Percentiles rank a stretch among this genome's conserved stretches.
Evolutionary conservation across 2,113 vertebrate species (phyloP).

Genomic region (Etheostoma cragini): DNA sequence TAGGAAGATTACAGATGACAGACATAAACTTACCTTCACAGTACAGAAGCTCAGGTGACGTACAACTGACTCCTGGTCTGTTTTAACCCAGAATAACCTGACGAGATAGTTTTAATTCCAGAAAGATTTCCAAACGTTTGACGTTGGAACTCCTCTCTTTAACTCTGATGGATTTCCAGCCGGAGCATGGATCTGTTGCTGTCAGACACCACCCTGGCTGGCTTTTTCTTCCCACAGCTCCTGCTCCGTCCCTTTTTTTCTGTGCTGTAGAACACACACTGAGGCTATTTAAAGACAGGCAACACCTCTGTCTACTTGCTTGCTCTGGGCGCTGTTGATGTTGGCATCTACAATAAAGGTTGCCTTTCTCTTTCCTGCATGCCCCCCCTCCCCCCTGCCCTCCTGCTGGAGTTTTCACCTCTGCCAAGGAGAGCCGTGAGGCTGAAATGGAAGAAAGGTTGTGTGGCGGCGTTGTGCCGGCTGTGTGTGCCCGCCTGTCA

Average conservation of each 20-base stretch:
- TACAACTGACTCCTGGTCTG: conserved; percentile 21
- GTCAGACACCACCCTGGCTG: conserved; percentile 35
- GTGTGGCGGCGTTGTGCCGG: conserved; percentile 22
- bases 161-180: conserved; percentile 19
- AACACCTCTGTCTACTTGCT: conserved; percentile 62
- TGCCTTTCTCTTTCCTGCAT: conserved; percentile 64
- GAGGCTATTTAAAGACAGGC: conserved; percentile 62
- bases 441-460: conserved; percentile 48
- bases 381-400: conserved; percentile 24
- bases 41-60: conserved; percentile 17
- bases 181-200: conserved; percentile 14
- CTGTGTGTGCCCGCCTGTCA: conserved; percentile 56
- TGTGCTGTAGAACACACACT: conserved; percentile 58
- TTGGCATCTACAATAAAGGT: conserved; percentile 73
- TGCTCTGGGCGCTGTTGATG: conserved; percentile 58
- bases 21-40: conserved; percentile 50
- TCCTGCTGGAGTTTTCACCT: conserved; percentile 54
- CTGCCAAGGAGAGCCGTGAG: conserved; percentile 60
- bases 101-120: background rate
- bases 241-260: conserved; percentile 17
- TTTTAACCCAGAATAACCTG: background rate
- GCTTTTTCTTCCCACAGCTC: conserved; percentile 21
- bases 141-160: background rate
- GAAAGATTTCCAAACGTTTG: conserved; percentile 2
- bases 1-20: background rate